A percentile compares a stretch with the other conserved stretches of the same genome.
Evolutionary conservation across 23 tunicate species (phyloP).

Genomic region (Styela plicata): DNA sequence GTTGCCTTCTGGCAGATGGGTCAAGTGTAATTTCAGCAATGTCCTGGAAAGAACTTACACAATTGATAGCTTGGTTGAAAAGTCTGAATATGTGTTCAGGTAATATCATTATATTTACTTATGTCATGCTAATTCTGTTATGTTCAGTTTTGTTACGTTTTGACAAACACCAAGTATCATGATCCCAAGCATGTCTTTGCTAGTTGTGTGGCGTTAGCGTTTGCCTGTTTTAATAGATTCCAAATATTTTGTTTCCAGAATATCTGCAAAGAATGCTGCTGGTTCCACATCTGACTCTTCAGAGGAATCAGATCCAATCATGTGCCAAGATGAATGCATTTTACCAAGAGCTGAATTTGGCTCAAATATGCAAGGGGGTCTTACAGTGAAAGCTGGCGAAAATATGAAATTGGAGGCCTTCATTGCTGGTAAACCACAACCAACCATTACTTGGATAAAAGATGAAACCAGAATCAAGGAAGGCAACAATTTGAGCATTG

Average conservation of each 20-base stretch:
- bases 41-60: slow-evolving; percentile 52
- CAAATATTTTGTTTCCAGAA: slow-evolving; percentile 30
- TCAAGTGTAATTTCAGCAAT: slow-evolving; percentile 78
- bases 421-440: slow-evolving; percentile 73
- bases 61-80: slow-evolving; percentile 60
- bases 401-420: slow-evolving; percentile 71
- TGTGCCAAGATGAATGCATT: slow-evolving; percentile 34
- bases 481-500: slow-evolving; percentile 1
- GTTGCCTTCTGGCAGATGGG: slow-evolving; percentile 72
- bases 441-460: slow-evolving; percentile 71
- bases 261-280: slow-evolving; percentile 88
- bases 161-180: no score
- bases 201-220: not conserved
- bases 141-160: no score
- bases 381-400: slow-evolving; percentile 70
- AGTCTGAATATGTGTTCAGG: slow-evolving; percentile 51
- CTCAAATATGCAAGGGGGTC: slow-evolving; percentile 37
- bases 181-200: not conserved
- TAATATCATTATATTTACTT: not conserved
- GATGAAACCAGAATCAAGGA: slow-evolving; percentile 27
- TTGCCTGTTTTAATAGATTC: not conserved
- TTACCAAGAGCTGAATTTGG: slow-evolving; percentile 80
- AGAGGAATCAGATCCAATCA: slow-evolving; percentile 32
- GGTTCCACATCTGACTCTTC: slow-evolving; percentile 53
- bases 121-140: not conserved